Conservation (phyloP, 1,140 invertebrate genomes). For the Mycetomoellerius zeteki region DNA sequence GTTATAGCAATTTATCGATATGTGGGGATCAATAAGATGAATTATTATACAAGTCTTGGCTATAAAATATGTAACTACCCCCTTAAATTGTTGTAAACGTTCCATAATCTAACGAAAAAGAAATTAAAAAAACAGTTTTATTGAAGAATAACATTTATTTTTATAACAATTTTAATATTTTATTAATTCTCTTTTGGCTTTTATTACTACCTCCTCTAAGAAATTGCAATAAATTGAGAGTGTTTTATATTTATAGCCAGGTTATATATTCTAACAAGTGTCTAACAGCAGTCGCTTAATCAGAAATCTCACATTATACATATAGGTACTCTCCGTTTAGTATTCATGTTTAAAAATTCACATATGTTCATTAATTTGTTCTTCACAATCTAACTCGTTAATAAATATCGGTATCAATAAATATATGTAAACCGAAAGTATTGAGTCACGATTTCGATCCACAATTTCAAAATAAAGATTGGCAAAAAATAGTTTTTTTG, state of each 20-base stretch:
- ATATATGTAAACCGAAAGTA: neutral
- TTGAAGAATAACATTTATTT: no score
- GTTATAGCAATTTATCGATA: neutral
- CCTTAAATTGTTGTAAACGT: no score
- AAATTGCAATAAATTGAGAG: no score
- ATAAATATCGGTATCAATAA: neutral
- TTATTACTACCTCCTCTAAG: no score
- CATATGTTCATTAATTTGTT: neutral
- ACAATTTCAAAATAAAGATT: constrained; percentile 16
- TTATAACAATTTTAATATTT: no score
- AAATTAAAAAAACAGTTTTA: no score
- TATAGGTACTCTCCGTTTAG: neutral
- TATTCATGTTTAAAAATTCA: neutral
- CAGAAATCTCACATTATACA: neutral
- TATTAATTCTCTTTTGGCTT: no score
- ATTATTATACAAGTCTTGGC: no score
- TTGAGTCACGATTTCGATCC: neutral
- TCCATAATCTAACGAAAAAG: no score
- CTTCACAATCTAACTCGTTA: neutral
- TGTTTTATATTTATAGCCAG: no score
- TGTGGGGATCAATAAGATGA: neutral
- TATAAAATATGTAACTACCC: no score
- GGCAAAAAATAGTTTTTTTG: constrained; percentile 37
- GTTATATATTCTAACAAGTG: neutral
- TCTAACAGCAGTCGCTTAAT: neutral